These are phyloP conservation scores for Mongoloraphidia duomilia DNA, from an alignment of 2,888 invertebrate species.

Conservation along the genomic window DNA sequence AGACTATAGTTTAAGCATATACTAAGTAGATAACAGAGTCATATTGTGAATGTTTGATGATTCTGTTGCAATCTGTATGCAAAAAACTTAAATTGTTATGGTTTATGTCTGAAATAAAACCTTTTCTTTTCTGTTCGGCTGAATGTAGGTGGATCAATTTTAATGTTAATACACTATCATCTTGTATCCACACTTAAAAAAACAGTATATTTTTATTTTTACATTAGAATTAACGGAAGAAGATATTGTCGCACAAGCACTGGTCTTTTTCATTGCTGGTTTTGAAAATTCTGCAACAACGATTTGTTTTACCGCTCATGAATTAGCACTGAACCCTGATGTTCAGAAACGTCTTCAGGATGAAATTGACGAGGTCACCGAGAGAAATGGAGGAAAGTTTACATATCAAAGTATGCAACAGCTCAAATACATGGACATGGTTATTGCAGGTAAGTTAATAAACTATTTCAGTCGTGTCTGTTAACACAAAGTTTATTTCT, in stretches of 20 bases:
- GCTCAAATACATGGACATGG: slow-evolving; percentile 42
- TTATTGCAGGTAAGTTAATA: slow-evolving; percentile 31
- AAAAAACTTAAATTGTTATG: too few species aligned
- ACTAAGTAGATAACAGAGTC: too few species aligned
- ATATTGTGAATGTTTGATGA: too few species aligned
- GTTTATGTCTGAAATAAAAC: too few species aligned
- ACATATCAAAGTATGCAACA: slow-evolving; percentile 33
- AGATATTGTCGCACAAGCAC: slow-evolving; percentile 40
- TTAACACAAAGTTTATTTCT: not conserved
- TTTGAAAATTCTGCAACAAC: slow-evolving; percentile 33
- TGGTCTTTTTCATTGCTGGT: slow-evolving; percentile 37
- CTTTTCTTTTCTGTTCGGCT: too few species aligned
- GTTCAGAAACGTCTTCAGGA: slow-evolving; percentile 36
- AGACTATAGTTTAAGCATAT: too few species aligned
- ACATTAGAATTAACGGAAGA: slow-evolving; percentile 25
- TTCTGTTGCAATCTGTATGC: too few species aligned
- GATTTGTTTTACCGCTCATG: slow-evolving; percentile 37
- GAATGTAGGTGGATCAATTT: too few species aligned
- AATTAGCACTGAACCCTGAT: slow-evolving; percentile 41
- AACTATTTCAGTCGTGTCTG: not conserved
- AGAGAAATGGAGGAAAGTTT: slow-evolving; percentile 27
- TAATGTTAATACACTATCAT: too few species aligned
- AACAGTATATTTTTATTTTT: too few species aligned
- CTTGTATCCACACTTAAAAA: too few species aligned
- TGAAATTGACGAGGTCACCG: slow-evolving; percentile 37